Evolutionary conservation across 2,888 invertebrate genomes (phyloP).

Genomic region (Hemaris fuciformis): DNA sequence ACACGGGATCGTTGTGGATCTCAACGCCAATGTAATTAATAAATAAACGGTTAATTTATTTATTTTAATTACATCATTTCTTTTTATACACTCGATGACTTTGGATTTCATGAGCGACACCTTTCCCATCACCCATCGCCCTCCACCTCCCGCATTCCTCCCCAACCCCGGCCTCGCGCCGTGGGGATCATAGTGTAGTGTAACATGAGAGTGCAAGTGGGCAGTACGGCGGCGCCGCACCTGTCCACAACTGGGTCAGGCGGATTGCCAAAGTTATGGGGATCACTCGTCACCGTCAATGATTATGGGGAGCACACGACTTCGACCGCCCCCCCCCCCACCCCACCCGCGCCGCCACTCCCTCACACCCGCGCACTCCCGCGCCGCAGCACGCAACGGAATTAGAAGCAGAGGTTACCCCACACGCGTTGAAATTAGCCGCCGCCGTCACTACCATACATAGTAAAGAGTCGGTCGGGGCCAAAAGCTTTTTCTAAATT

Average conservation of each 20-base stretch:
- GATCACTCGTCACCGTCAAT: conserved; percentile 27
- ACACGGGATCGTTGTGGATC: conserved; percentile 80
- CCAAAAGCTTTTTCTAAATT: conserved; percentile 70
- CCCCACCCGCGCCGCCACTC: background rate
- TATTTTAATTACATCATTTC: conserved; percentile 82
- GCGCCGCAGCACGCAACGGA: conserved; percentile 24
- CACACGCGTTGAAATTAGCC: conserved; percentile 58
- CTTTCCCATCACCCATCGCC: conserved; percentile 35
- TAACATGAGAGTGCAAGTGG: background rate
- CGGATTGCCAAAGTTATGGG: conserved; percentile 45
- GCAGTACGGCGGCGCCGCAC: conserved; percentile 25
- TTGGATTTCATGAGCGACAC: conserved; percentile 60
- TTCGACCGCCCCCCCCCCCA: too few relatives aligned
- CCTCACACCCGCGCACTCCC: background rate
- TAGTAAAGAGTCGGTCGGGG: conserved; percentile 72
- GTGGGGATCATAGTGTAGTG: conserved; percentile 21
- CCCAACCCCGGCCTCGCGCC: conserved; percentile 23
- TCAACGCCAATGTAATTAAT: conserved; percentile 81
- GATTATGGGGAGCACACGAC: background rate
- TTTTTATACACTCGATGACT: conserved; percentile 76
- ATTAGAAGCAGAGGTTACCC: conserved; percentile 54
- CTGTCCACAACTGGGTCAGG: conserved; percentile 58
- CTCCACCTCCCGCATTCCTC: conserved; percentile 37
- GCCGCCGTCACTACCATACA: conserved; percentile 72
- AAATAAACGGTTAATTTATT: conserved; percentile 82